phyloP scores from a whole-genome alignment of 2,888 invertebrate genomes.

The Thereva nobilitata region DNA sequence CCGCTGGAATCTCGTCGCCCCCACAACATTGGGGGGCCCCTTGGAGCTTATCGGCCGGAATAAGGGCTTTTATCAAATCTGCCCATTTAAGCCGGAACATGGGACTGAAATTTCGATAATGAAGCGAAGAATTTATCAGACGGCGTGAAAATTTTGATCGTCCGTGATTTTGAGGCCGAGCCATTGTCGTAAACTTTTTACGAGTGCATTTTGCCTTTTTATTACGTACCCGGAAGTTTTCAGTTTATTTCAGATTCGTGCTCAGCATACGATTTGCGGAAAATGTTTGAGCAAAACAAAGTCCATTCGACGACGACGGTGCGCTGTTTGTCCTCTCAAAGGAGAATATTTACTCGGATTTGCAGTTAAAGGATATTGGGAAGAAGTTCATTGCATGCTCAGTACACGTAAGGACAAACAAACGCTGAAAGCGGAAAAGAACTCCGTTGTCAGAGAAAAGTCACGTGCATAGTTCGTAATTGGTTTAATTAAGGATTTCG shows the following conservation, averaged over 20 bases:
- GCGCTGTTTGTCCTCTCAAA: neutral
- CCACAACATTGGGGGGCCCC: neutral
- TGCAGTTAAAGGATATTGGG: too few species aligned
- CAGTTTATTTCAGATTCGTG: slow-evolving; percentile 12
- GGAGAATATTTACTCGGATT: neutral
- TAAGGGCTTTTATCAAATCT: slow-evolving; percentile 7
- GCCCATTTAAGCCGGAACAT: slow-evolving; percentile 3
- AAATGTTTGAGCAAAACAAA: neutral
- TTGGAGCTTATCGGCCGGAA: neutral
- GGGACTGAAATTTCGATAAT: slow-evolving; percentile 3
- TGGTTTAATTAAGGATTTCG: too few species aligned
- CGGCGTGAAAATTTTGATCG: slow-evolving; percentile 9
- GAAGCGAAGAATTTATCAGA: slow-evolving; percentile 4
- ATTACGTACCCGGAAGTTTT: neutral
- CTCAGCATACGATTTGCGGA: neutral
- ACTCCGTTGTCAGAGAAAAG: too few species aligned
- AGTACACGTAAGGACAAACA: too few species aligned
- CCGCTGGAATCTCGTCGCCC: neutral
- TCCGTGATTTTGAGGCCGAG: slow-evolving; percentile 2
- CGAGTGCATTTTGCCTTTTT: neutral
- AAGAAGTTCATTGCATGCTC: too few species aligned
- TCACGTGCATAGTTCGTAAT: too few species aligned
- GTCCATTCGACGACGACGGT: neutral
- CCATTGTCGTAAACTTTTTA: slow-evolving; percentile 4
- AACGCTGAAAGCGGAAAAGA: too few species aligned